Conservation (phyloP, 2,797 vertebrate genomes). For the Anas flavirostris region DNA sequence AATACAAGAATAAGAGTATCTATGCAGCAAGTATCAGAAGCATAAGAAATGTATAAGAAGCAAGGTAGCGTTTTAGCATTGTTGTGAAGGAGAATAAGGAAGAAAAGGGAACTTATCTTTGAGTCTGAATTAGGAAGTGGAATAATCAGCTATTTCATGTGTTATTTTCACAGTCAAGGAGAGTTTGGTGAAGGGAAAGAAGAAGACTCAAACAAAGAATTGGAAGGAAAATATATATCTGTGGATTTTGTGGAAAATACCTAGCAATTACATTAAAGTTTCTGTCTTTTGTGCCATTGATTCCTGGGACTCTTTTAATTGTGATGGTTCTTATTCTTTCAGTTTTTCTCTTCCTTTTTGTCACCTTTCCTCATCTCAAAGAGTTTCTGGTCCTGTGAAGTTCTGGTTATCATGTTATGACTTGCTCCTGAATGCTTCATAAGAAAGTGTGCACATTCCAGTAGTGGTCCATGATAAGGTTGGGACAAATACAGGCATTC, state of each 20-base stretch:
- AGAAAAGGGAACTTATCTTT: neutral
- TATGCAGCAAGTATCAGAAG: neutral
- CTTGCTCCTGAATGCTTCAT: neutral
- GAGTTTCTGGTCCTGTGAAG: neutral
- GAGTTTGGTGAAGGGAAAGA: neutral
- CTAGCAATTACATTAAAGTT: neutral
- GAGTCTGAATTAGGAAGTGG: neutral
- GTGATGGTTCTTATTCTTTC: neutral
- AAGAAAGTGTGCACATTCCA: neutral
- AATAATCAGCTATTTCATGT: neutral
- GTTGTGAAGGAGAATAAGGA: neutral
- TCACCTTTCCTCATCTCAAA: neutral
- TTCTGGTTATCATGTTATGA: neutral
- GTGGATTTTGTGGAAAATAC: neutral
- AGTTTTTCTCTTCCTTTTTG: neutral
- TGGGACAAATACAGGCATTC: neutral
- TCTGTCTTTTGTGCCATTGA: neutral
- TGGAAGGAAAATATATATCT: neutral
- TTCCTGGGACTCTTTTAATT: neutral
- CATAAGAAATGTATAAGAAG: neutral
- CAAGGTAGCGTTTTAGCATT: neutral
- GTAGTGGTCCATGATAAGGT: neutral
- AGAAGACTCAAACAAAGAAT: neutral
- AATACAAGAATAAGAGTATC: neutral
- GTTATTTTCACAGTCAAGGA: neutral